These are phyloP conservation scores for Echiichthys vipera DNA, from an alignment of 2,797 vertebrate genomes.

Conservation along the genomic window DNA sequence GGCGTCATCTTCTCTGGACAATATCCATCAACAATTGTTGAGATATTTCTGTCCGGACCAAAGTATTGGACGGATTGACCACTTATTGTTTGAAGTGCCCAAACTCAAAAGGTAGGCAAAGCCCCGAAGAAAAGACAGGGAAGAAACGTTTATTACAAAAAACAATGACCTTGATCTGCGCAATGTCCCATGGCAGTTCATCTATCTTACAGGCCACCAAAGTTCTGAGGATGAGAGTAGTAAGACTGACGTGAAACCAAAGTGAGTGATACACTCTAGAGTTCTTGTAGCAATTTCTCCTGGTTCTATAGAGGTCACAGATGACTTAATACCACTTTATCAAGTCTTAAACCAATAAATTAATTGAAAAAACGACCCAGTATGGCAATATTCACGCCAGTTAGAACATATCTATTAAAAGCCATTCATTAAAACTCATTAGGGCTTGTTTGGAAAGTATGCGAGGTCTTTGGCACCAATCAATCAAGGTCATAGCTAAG, in stretches of 20 bases:
- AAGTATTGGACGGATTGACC: not conserved
- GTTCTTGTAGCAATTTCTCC: not conserved
- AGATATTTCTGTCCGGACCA: not conserved
- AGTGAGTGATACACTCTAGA: not conserved
- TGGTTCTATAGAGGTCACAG: constrained; percentile 29
- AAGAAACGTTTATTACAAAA: not conserved
- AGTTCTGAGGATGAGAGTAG: not conserved
- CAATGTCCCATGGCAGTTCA: not conserved
- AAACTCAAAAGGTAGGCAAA: too few relatives aligned
- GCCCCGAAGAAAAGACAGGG: not conserved
- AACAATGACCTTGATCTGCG: not conserved
- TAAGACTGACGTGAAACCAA: not conserved
- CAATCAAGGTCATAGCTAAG: constrained; percentile 78
- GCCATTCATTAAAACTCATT: constrained; percentile 72
- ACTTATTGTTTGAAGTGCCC: not conserved
- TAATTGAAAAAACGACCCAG: constrained; percentile 49
- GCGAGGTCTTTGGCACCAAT: constrained; percentile 67
- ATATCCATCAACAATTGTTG: not conserved
- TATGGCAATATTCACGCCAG: constrained; percentile 54
- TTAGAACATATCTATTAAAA: constrained; percentile 70
- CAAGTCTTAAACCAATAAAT: constrained; percentile 61
- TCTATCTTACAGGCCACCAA: not conserved
- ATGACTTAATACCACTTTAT: constrained; percentile 47
- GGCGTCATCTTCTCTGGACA: not conserved
- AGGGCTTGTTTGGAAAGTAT: constrained; percentile 67